Conservation (phyloP, 2,797 vertebrate species). For the Danio jaintianensis region DNA sequence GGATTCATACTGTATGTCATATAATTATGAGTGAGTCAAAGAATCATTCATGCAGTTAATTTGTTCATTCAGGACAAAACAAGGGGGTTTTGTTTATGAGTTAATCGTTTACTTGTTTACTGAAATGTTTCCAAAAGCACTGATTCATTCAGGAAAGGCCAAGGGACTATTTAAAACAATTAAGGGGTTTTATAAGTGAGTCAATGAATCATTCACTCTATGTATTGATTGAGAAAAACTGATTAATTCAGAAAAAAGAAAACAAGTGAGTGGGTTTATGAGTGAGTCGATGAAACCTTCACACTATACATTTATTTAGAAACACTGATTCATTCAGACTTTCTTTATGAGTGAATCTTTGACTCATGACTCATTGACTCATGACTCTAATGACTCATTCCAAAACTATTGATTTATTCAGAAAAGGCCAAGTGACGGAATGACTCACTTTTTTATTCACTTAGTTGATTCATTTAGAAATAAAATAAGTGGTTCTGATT, state of each 20-base stretch:
- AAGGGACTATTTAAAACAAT: no score
- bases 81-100: not conserved
- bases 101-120: not conserved
- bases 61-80: not conserved
- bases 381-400: no score
- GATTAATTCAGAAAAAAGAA: not conserved
- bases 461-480: no score
- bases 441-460: no score
- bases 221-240: not conserved
- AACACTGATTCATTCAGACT: not conserved
- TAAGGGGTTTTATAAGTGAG: not conserved
- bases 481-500: not conserved
- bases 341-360: not conserved
- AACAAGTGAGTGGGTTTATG: not conserved
- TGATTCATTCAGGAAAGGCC: not conserved
- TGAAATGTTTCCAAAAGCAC: not conserved
- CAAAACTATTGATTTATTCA: no score
- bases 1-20: not conserved
- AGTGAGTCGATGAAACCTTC: not conserved
- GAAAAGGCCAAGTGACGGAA: no score
- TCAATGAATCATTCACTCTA: not conserved
- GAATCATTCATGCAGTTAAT: not conserved
- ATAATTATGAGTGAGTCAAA: not conserved
- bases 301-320: not conserved
- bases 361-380: no score